Percentiles rank a stretch among this genome's conserved stretches.
Evolutionary conservation across 1,140 invertebrate species (phyloP).

Genomic region (Archegozetes longisetosus): DNA sequence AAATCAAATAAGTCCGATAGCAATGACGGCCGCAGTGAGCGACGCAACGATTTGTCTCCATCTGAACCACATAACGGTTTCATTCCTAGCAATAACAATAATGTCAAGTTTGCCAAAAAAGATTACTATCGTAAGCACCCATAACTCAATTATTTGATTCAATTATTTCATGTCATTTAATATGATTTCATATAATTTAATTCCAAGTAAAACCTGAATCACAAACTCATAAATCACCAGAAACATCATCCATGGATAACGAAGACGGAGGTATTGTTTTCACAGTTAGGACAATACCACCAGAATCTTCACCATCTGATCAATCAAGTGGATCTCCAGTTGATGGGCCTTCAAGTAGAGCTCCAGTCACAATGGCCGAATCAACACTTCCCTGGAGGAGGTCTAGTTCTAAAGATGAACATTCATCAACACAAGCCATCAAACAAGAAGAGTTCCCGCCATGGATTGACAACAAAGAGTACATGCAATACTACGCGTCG

Average conservation of each 20-base stretch:
- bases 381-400: conserved; percentile 76
- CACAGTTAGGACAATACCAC: conserved; percentile 63
- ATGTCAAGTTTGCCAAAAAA: background rate
- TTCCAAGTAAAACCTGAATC: background rate
- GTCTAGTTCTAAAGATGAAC: conserved; percentile 40
- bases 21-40: background rate
- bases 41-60: background rate
- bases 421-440: background rate
- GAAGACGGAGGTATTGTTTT: conserved; percentile 71
- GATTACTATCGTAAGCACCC: background rate
- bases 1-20: conserved; percentile 35
- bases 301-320: background rate
- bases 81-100: background rate
- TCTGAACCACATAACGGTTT: background rate
- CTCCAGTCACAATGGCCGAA: conserved; percentile 58
- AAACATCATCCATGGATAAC: conserved; percentile 24
- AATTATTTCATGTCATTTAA: background rate
- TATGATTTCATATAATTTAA: background rate
- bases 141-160: background rate
- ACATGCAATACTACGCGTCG: conserved; percentile 63
- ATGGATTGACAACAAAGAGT: conserved; percentile 83
- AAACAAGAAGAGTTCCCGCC: conserved; percentile 72
- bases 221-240: background rate
- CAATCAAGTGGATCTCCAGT: too few species aligned
- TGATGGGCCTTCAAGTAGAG: background rate